Percentiles rank a stretch among this genome's conserved stretches.
Evolutionary conservation across 1,140 invertebrate species (phyloP).

Genomic region (Drosophila bocqueti): DNA sequence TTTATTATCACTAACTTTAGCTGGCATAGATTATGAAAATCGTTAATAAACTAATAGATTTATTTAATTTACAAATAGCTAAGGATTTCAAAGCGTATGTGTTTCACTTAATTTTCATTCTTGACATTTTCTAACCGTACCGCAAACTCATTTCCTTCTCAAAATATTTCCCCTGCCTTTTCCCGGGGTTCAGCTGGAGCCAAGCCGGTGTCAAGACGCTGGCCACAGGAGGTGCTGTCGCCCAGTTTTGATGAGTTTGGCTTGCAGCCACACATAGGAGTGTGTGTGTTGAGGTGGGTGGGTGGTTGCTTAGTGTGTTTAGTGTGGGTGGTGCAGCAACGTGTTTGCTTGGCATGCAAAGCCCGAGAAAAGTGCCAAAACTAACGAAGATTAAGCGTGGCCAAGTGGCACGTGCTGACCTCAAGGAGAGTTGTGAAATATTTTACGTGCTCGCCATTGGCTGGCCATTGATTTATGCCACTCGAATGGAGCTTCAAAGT

Average conservation of each 20-base stretch:
- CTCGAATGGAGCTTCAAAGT: slow-evolving; percentile 78
- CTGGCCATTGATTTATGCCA: slow-evolving; percentile 81
- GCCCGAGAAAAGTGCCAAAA: slow-evolving; percentile 76
- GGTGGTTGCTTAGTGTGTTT: neutral
- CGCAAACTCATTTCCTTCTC: slow-evolving; percentile 47
- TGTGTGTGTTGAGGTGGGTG: neutral
- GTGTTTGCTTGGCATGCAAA: slow-evolving; percentile 79
- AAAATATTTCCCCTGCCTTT: slow-evolving; percentile 31
- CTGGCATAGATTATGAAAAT: no score
- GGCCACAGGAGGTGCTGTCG: slow-evolving; percentile 44
- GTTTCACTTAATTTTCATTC: neutral
- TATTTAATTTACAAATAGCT: neutral
- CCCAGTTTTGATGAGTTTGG: slow-evolving; percentile 69
- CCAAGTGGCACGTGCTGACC: slow-evolving; percentile 77
- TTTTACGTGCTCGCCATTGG: slow-evolving; percentile 78
- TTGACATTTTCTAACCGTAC: neutral
- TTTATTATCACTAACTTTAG: neutral
- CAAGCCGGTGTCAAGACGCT: slow-evolving; percentile 22
- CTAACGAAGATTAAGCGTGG: slow-evolving; percentile 81
- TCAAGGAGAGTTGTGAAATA: slow-evolving; percentile 71
- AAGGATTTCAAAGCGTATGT: neutral
- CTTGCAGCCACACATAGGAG: slow-evolving; percentile 31
- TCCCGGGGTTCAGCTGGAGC: slow-evolving; percentile 11
- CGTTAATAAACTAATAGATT: neutral
- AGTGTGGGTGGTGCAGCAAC: slow-evolving; percentile 4